Base-by-base conservation (phyloP, 2,113 vertebrate genomes). In the Festucalex cinctus region DNA sequence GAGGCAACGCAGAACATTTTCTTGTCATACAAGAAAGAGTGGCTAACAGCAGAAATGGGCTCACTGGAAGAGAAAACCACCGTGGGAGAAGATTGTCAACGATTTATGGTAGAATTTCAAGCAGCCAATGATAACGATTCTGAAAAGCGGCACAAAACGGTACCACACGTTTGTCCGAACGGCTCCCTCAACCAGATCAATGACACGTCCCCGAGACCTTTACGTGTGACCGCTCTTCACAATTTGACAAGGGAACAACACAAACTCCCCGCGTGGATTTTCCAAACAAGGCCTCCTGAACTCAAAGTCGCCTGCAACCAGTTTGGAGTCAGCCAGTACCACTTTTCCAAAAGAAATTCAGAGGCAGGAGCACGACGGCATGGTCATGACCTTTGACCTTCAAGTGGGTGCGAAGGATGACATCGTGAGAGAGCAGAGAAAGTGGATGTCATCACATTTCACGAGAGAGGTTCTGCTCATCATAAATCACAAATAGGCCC, bases 291-390 rank as follows among this genome's bases (percentile, higher is more conserved):
- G 70, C 65, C 66, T 26, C 78, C 63, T 9, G 41, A 65, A 17
- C 65, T 0, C 46, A 80, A 2, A 64, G 6, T 36, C 0, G 5
- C 66, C 39, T 71, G 39, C 62, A 88, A 83, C 43, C 80, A 44
- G 44, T 67, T 35, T 51, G 85, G 87, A 57, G 74, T 88, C 0
- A 92, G 87, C 63, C 91, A 14, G 53, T 92, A 83, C 74, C 93
- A 84, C 12, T 84, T 39, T 88, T 92, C 5, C 93, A 93, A 76
- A 94, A 92, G 81, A 82, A 91, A 41, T 41, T 13, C 39, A 41
- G 12, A 56, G 83, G 70, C 6, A 91, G 87, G 32, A 75, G 89
- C 75, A 88, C 56, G 3, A 88, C 83, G 69, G 83, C 87, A 1
- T 35, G 83, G 60, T 92, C 22, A 83, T 92, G 82, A 87, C 86